Evolutionary conservation across 30 jellyfish, hydroid and myxozoan genomes (phyloP), one percentile per base, ranked within the genome.

Genomic region (Chrysaora quinquecirrha): DNA sequence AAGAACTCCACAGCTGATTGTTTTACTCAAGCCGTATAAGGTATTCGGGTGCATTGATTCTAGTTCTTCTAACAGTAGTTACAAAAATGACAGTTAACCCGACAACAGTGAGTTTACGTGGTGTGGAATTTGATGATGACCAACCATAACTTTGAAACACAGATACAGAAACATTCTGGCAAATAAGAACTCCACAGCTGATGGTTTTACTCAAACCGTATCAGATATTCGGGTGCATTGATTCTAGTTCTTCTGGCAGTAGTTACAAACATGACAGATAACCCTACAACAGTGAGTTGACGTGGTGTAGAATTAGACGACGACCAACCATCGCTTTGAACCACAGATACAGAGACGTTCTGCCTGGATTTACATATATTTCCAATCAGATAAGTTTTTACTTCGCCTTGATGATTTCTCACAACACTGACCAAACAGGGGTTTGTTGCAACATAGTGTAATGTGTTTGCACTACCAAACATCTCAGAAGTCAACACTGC

Each of bases 321-420:
- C 58, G 25, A 23, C 97, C 97, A 89, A 27, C 56, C 81, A 60
- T 43, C 66, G 9, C 19, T 6, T 43, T 46, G 30, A 1, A 24
- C 24, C 1, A 21, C 64, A 1, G 38, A 25, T 11, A 76, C 32
- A 19, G 34, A 2, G 6, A 89, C 25, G 0, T n/a, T 34, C 27
- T 21, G 62, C 34, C 35, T 58, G 32, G 24, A 48, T 23, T 38
- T 34, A 30, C 97, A 89, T 2, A 35, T 38, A 52, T 89, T 89
- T 1, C 82, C 94, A 2, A 89, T 62, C 66, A 85, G 84, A 34
- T 33, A 49, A 33, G 81, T 62, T 4, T 48, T 70, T 19, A 89
- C 87, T 30, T 65, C 94, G 14, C 50, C 30, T 6, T 33, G 33
- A 27, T 89, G 94, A 20, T 73, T 49, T 73, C 97, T 64, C 46